A percentile compares a stretch with the other conserved stretches of the same genome.
Evolutionary conservation across 1,140 invertebrate genomes (phyloP).

Genomic region (Cardiocondyla obscurior): DNA sequence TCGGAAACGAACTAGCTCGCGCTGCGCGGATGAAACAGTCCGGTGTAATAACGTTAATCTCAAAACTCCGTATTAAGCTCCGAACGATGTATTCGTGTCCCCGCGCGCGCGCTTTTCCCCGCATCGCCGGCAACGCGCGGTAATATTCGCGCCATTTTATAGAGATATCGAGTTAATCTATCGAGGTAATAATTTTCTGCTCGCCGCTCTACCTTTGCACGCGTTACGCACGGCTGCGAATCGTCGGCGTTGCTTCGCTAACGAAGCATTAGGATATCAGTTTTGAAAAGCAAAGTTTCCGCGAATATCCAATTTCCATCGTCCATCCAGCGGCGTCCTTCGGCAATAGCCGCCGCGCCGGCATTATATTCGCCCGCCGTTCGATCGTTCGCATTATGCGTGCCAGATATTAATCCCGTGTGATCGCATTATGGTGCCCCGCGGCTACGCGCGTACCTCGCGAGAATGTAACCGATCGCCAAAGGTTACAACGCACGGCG

Average conservation of each 20-base stretch:
- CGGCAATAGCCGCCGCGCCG: background rate
- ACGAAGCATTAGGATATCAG: constrained; percentile 55
- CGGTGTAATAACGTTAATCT: constrained; percentile 58
- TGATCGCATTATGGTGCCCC: constrained; percentile 43
- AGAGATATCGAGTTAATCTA: constrained; percentile 58
- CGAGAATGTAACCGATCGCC: constrained; percentile 44
- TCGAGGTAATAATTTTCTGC: constrained; percentile 53
- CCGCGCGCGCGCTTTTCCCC: constrained; percentile 15
- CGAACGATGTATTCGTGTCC: constrained; percentile 46
- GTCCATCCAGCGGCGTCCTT: constrained; percentile 12
- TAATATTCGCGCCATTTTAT: constrained; percentile 56
- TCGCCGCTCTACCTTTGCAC: constrained; percentile 10
- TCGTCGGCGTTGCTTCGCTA: constrained; percentile 18
- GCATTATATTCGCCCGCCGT: constrained; percentile 30
- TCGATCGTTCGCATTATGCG: constrained; percentile 52
- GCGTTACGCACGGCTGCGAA: constrained; percentile 14
- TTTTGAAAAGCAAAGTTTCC: constrained; percentile 54
- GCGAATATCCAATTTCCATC: constrained; percentile 47
- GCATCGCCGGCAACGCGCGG: constrained; percentile 29
- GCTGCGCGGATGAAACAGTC: constrained; percentile 42
- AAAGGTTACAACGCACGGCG: constrained; percentile 18
- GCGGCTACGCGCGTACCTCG: constrained; percentile 35
- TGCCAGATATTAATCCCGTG: constrained; percentile 52
- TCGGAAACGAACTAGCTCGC: constrained; percentile 48
- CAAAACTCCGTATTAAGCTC: constrained; percentile 51